Conservation (phyloP, 1,140 invertebrate species). For the Lordiphosa collinella region DNA sequence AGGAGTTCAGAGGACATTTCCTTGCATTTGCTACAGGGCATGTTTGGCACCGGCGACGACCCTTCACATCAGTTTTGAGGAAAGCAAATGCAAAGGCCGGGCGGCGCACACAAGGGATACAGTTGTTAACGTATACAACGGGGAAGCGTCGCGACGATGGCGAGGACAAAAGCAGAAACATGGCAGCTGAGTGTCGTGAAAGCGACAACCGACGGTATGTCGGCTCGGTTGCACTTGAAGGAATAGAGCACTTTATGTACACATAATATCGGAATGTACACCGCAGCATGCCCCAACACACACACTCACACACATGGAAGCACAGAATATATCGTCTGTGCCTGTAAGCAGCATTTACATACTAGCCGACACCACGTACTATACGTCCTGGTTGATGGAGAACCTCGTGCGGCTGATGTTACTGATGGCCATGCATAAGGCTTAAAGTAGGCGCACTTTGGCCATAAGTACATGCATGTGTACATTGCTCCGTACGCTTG, state of each 20-base stretch:
- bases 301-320: slow-evolving; percentile 7
- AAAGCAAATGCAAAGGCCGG: no score
- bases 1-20: slow-evolving; percentile 22
- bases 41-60: slow-evolving; percentile 35
- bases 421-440: slow-evolving; percentile 15
- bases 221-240: slow-evolving; percentile 22
- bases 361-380: slow-evolving; percentile 51
- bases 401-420: slow-evolving; percentile 3
- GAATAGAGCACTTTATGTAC: slow-evolving; percentile 42
- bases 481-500: slow-evolving; percentile 2
- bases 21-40: slow-evolving; percentile 53
- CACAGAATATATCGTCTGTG: slow-evolving; percentile 48
- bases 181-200: slow-evolving; percentile 47
- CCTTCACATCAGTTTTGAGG: slow-evolving; percentile 14
- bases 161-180: slow-evolving; percentile 46
- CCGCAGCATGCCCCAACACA: slow-evolving; percentile 20
- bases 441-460: slow-evolving; percentile 34
- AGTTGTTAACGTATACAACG: slow-evolving; percentile 61
- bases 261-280: slow-evolving; percentile 39
- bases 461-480: not conserved
- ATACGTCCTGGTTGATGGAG: slow-evolving; percentile 37
- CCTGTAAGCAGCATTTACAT: slow-evolving; percentile 68
- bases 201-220: slow-evolving; percentile 11
- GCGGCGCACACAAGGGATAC: slow-evolving; percentile 57
- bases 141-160: slow-evolving; percentile 30